phyloP scores from a whole-genome alignment of 2,888 invertebrate species.

The Dicranocentrus wangi region DNA sequence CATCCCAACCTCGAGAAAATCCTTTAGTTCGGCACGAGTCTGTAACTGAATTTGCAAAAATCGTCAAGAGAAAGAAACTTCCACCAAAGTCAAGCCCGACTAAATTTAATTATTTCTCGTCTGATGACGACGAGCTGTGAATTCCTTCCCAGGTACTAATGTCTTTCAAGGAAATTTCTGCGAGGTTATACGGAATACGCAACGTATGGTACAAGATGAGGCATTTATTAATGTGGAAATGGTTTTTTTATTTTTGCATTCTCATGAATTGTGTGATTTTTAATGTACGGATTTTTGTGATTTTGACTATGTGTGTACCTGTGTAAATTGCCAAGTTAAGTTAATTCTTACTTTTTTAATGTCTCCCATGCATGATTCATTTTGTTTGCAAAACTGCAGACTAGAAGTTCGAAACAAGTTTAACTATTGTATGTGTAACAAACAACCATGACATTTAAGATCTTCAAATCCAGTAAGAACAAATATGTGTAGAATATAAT shows the following conservation, averaged over 20 bases:
- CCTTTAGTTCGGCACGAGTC: constrained; percentile 54
- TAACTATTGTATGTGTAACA: too few species aligned
- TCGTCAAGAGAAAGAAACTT: constrained; percentile 38
- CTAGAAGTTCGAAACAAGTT: too few species aligned
- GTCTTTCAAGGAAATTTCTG: neutral
- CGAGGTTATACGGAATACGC: neutral
- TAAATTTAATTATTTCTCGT: constrained; percentile 53
- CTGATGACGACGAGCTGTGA: constrained; percentile 57
- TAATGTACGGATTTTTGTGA: constrained; percentile 7
- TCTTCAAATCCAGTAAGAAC: too few species aligned
- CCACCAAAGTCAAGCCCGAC: neutral
- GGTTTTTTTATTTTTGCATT: too few species aligned
- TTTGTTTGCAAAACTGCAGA: too few species aligned
- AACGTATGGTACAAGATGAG: neutral
- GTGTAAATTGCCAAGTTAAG: neutral
- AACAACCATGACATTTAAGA: too few species aligned
- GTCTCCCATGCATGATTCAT: neutral
- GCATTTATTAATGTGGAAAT: neutral
- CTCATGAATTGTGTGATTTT: too few species aligned
- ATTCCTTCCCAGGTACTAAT: too few species aligned
- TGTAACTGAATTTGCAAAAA: constrained; percentile 55
- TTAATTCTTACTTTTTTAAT: neutral
- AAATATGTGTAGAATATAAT: too few species aligned
- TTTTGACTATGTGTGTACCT: neutral
- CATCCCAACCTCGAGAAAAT: constrained; percentile 37